A percentile compares a stretch with the other conserved stretches of the same genome.
Conservation (phyloP, 1,140 invertebrate genomes). For the Penaeus chinensis region DNA sequence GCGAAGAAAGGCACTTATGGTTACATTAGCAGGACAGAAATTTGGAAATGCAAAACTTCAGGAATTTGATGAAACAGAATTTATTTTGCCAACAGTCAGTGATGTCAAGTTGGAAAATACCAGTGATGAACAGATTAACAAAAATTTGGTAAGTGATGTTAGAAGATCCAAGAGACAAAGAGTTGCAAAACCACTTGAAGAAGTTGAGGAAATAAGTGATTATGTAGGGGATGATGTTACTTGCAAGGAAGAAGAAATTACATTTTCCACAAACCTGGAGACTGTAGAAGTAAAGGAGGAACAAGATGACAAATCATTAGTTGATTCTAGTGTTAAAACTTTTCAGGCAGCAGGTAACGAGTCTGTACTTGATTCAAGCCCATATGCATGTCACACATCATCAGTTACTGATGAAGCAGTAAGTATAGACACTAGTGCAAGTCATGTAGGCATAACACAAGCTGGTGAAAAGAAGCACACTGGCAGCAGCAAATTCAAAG, state of each 20-base stretch:
- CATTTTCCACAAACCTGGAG: not conserved
- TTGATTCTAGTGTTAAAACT: too few relatives aligned
- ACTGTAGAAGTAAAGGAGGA: too few relatives aligned
- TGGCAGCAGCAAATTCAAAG: not conserved
- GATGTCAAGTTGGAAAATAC: not conserved
- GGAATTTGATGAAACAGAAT: conserved; percentile 51
- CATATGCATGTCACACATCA: too few relatives aligned
- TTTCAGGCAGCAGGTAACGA: too few relatives aligned
- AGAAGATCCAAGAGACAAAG: not conserved
- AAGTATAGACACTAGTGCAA: not conserved
- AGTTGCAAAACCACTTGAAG: conserved; percentile 22
- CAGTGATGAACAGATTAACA: not conserved
- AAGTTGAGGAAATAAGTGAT: not conserved
- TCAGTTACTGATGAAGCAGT: too few relatives aligned
- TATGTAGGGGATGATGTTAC: not conserved
- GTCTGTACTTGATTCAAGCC: too few relatives aligned
- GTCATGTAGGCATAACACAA: not conserved
- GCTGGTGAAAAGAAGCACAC: not conserved
- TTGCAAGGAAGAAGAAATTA: conserved; percentile 19
- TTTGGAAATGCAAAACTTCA: conserved; percentile 40
- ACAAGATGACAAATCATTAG: too few relatives aligned
- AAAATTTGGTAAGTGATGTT: not conserved
- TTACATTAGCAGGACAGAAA: conserved; percentile 53
- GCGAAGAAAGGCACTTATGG: conserved; percentile 56
- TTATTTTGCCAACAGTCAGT: conserved; percentile 40